Evolutionary conservation across 23 tunicate genomes (phyloP).

Genomic region (Styela clava): DNA sequence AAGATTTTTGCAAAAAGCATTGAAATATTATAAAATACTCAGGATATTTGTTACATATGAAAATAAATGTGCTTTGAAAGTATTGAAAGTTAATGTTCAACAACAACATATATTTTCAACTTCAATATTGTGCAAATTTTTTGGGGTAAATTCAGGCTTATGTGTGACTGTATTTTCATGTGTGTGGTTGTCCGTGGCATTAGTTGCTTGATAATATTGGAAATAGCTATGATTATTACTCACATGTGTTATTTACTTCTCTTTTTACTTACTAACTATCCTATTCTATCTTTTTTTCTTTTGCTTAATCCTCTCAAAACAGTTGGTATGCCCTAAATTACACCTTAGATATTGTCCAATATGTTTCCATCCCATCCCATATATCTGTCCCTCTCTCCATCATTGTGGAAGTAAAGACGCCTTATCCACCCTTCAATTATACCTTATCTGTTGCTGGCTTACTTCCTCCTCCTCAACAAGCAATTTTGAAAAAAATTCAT

Average conservation of each 20-base stretch:
- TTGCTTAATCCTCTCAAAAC: neutral
- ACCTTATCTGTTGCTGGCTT: slow-evolving; percentile 15
- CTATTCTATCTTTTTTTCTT: neutral
- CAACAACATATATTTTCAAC: no score
- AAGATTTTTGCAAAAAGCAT: no score
- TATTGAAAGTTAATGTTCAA: no score
- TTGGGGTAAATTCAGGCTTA: no score
- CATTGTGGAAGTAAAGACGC: neutral
- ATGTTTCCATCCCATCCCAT: slow-evolving; percentile 4
- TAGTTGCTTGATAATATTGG: no score
- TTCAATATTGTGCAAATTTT: no score
- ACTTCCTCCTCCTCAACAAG: neutral
- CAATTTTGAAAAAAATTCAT: neutral
- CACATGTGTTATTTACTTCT: neutral
- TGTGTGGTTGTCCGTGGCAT: no score
- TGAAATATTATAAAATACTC: no score
- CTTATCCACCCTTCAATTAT: neutral
- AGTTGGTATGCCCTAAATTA: neutral
- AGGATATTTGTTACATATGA: no score
- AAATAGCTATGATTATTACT: no score
- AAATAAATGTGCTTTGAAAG: no score
- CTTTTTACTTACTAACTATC: neutral
- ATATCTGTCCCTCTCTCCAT: neutral
- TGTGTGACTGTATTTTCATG: no score
- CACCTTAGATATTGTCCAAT: slow-evolving; percentile 7